Evolutionary conservation across 1,140 invertebrate species (phyloP), one percentile per base, ranked within the genome.

Genomic region (Dendroctonus ponderosae): DNA sequence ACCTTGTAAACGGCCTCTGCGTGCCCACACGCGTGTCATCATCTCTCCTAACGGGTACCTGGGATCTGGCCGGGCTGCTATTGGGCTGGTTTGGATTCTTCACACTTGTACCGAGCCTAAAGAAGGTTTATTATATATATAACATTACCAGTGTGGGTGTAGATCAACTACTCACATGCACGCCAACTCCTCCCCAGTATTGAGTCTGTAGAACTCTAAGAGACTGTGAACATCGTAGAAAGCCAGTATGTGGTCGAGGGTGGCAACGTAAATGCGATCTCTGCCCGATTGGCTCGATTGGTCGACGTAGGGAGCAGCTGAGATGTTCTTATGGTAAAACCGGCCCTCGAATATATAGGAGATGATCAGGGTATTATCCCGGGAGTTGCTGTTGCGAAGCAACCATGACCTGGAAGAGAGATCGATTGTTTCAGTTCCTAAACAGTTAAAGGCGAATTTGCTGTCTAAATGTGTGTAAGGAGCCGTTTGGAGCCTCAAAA

Each of bases 151-250:
- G 44, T 11, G 44, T 46, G 4, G 44, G 44, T 46, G 44, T 14
- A 46, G 0, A 46, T 14, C 44, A 46, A 46, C 1, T 52, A 52
- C 50, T 15, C 5, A 52, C 50, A 52, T 26, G 15, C 50, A 52
- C 50, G 15, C 0, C 50, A 52, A 3, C 11, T 8, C 15, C 2
- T 52, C 15, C 3, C 53, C 26, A 37, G 41, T 39, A 56, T 56
- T 56, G 11, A 56, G 40, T 11, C 53, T 56, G 37, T 56, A 40
- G 26, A 56, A 56, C 39, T 56, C 53, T 6, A 56, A n/a, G 7
- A 56, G n/a, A 4, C 26, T 56, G 39, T 56, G 53, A n/a, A 56
- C 26, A 40, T 56, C 53, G 39, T 56, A 56, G 41, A 56, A 56
- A 9, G 39, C 53, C 6, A 56, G 26, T 39, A 40, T 7, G 4